Evolutionary conservation across 2,797 vertebrate species (phyloP), one percentile per base, ranked within the genome.

Genomic region (Chaetodon trifasciatus): DNA sequence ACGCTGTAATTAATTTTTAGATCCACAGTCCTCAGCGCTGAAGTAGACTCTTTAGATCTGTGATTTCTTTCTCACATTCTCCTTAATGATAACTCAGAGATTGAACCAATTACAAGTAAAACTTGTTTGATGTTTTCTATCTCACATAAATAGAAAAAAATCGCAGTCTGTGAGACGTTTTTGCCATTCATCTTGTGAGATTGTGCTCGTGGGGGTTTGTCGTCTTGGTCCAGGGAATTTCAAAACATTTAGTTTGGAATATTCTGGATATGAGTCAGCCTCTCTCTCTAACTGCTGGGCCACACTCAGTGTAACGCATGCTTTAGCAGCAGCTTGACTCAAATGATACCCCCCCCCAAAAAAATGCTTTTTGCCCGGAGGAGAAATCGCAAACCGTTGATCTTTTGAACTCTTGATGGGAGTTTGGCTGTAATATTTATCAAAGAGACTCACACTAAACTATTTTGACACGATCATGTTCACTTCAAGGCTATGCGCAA

Each of bases 1-100:
- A 88, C 52, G 3, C 56, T 23, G 11, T 88, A 91, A 93, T 92
- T 93, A 80, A 88, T 90, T 91, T 93, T 86, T 76, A 86, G 86
- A 90, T 91, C 87, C 89, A 15, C 79, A 56, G 56, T 69, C 70
- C 53, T 83, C 82, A 74, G 75, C 35, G 17, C 46, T 23, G 67
- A 80, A 82, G 75, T 61, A 83, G 62, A 81, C 70, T 68, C 79
- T 77, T 91, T 67, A 87, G 76, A 89, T 86, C 69, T 65, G 53
- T 56, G 57, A 71, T 85, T 81, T 81, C 65, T 75, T 57, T 71
- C 49, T 79, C 70, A 47, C 73, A 61, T 80, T 84, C 42, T 79
- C 32, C 71, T 70, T 28, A 7, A 69, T 72, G 77, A 84, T 86
- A 84, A 57, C 56, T 28, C 3, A 1, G 44, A 85, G 37, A 79